These are phyloP conservation scores for Sebastes jordani DNA, from an alignment of 2,797 vertebrate genomes.

Conservation along the genomic window DNA sequence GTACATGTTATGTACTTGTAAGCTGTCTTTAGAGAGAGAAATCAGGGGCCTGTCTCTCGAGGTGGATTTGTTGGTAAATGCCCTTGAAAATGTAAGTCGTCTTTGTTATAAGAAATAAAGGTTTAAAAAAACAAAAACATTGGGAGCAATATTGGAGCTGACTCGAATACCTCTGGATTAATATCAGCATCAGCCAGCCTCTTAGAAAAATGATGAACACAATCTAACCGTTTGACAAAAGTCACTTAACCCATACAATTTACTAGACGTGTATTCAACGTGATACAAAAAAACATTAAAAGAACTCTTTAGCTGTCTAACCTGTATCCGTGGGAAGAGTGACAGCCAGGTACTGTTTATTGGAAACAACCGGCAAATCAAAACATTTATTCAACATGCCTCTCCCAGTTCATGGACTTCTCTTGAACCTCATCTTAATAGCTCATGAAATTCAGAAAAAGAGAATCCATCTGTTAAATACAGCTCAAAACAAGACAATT, in stretches of 20 bases:
- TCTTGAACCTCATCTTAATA: constrained; percentile 21
- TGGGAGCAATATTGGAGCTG: not conserved
- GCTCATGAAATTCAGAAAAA: not conserved
- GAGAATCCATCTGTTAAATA: constrained; percentile 2
- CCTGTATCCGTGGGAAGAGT: not conserved
- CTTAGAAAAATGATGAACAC: not conserved
- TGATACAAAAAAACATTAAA: not conserved
- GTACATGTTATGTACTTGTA: not conserved
- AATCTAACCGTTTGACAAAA: not conserved
- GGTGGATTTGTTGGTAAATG: no score
- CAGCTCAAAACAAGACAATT: constrained; percentile 13
- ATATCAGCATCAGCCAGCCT: not conserved
- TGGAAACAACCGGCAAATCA: constrained; percentile 8
- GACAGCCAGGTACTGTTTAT: not conserved
- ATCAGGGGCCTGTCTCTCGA: not conserved
- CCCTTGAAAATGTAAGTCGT: no score
- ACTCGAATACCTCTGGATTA: not conserved
- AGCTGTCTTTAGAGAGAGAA: not conserved
- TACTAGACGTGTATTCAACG: not conserved
- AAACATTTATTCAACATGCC: not conserved
- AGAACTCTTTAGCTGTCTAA: not conserved
- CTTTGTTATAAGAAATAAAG: no score
- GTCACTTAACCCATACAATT: not conserved
- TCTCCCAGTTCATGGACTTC: not conserved
- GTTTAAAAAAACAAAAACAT: not conserved